A percentile compares a stretch with the other conserved stretches of the same genome.
Evolutionary conservation across 2,113 vertebrate genomes (phyloP).

Genomic region (Hyperoodon ampullatus): DNA sequence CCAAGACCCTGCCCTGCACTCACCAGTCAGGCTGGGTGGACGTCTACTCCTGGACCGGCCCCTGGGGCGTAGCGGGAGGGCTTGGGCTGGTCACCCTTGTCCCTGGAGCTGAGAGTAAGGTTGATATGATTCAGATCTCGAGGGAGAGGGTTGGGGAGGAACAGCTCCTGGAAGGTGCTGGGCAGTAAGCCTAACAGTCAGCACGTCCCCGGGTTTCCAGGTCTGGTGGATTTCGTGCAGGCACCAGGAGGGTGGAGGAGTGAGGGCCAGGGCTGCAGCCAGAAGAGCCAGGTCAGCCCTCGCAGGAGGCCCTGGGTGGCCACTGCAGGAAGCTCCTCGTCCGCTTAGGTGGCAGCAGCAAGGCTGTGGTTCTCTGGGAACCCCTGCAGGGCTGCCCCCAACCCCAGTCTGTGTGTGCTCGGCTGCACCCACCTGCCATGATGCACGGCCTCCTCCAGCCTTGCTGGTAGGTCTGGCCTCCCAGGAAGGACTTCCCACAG

Average conservation of each 20-base stretch:
- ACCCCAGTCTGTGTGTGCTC: accelerated
- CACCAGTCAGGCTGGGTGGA: accelerated
- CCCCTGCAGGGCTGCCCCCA: no score
- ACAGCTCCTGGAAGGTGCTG: background rate
- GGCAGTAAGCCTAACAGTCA: accelerated
- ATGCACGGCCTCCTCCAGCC: no score
- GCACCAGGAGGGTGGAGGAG: no score
- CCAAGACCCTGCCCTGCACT: background rate
- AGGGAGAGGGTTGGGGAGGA: background rate
- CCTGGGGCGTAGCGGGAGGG: accelerated
- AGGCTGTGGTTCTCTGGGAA: background rate
- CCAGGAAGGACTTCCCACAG: background rate
- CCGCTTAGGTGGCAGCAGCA: accelerated
- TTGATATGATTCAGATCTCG: accelerated
- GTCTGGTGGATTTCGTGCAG: background rate
- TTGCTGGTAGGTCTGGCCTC: background rate
- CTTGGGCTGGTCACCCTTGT: background rate
- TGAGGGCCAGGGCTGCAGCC: background rate
- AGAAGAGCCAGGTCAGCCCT: accelerated
- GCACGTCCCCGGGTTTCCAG: accelerated
- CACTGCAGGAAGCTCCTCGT: accelerated
- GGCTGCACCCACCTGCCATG: accelerated
- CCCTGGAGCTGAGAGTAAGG: background rate
- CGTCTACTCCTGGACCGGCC: background rate
- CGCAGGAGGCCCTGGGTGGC: background rate